Conservation (phyloP, 2,888 invertebrate species). For the Girardia tigrina region DNA sequence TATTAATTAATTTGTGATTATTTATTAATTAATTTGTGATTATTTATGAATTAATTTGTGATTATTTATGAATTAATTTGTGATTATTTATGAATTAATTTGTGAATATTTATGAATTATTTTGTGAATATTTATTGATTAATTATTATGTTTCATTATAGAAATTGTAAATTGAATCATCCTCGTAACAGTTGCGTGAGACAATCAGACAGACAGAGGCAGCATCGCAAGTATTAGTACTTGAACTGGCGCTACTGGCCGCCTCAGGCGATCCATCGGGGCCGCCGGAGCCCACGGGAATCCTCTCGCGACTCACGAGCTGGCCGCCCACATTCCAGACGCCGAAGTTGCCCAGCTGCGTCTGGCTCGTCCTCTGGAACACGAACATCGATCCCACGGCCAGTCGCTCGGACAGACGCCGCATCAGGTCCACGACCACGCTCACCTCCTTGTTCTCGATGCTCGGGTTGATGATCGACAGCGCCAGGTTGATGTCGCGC, state of each 20-base stretch:
- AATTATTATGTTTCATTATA: no score
- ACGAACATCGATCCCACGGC: constrained; percentile 35
- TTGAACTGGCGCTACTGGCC: neutral
- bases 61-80: no score
- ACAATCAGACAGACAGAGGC: no score
- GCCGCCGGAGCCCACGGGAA: neutral
- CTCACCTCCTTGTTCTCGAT: constrained; percentile 20
- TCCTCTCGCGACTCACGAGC: constrained; percentile 33
- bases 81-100: no score
- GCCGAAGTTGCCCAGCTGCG: constrained; percentile 26
- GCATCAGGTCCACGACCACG: constrained; percentile 30
- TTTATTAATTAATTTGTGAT: no score
- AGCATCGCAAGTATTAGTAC: constrained; percentile 54
- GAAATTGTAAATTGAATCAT: no score
- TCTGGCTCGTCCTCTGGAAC: constrained; percentile 8
- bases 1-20: no score
- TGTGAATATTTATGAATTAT: no score
- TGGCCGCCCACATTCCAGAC: constrained; percentile 34
- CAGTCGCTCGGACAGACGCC: constrained; percentile 10
- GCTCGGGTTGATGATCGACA: constrained; percentile 33
- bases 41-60: no score
- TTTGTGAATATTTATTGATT: no score
- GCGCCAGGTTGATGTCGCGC: neutral
- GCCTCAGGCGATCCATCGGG: constrained; percentile 26
- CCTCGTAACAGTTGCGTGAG: no score